Conservation (phyloP, 2,797 vertebrate species). For the Arnoldichthys spilopterus region DNA sequence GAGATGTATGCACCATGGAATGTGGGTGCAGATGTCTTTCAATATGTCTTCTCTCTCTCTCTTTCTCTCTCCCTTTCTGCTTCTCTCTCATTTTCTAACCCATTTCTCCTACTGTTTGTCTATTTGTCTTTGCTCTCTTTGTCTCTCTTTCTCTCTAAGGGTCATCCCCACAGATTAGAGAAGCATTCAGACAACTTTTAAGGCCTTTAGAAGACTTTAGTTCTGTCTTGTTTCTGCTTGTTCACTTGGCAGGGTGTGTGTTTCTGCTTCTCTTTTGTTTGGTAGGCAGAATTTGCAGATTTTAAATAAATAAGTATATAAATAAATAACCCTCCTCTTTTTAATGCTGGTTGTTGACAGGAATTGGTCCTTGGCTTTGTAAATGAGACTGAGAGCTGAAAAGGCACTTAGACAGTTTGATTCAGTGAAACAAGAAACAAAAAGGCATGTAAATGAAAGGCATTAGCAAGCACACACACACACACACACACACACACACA, state of each 20-base stretch:
- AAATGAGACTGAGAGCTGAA: neutral
- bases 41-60: neutral
- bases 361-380: neutral
- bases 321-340: neutral
- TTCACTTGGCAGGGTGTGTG: neutral
- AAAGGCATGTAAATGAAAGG: neutral
- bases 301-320: neutral
- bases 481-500: neutral
- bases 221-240: neutral
- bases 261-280: neutral
- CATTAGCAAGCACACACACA: neutral
- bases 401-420: neutral
- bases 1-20: too few species aligned
- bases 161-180: neutral
- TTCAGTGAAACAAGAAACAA: neutral
- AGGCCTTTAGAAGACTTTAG: neutral
- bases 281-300: neutral
- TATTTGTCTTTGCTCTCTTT: neutral
- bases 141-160: neutral
- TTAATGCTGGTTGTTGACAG: neutral
- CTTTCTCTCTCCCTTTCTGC: neutral
- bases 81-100: neutral
- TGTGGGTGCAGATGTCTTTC: too few species aligned
- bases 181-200: too few species aligned
- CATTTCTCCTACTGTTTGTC: too few species aligned